Evolutionary conservation across 2,888 invertebrate species (phyloP).

Genomic region (Dilophus febrilis): DNA sequence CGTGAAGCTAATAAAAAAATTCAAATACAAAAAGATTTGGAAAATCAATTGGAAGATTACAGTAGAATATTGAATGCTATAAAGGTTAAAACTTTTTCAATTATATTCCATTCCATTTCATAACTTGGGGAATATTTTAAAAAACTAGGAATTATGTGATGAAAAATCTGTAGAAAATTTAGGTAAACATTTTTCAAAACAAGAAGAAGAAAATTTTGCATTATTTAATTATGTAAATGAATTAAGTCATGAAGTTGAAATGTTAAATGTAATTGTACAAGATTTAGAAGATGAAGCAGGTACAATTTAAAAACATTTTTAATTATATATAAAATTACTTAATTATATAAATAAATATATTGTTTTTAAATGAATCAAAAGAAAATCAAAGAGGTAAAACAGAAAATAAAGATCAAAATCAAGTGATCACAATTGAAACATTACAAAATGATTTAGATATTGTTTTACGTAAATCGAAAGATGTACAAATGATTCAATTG

Average conservation of each 20-base stretch:
- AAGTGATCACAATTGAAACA: slow-evolving; percentile 7
- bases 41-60: slow-evolving; percentile 54
- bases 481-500: slow-evolving; percentile 8
- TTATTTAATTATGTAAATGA: slow-evolving; percentile 83
- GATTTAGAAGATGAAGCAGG: slow-evolving; percentile 46
- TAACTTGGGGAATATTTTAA: background rate
- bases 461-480: background rate
- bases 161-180: slow-evolving; percentile 50
- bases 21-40: slow-evolving; percentile 46
- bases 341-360: background rate
- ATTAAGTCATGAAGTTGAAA: slow-evolving; percentile 66
- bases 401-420: slow-evolving; percentile 6
- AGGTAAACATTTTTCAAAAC: slow-evolving; percentile 56
- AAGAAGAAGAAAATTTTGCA: slow-evolving; percentile 83
- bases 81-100: slow-evolving; percentile 38
- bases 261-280: slow-evolving; percentile 48
- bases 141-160: slow-evolving; percentile 35
- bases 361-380: background rate
- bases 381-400: slow-evolving; percentile 6
- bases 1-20: slow-evolving; percentile 54
- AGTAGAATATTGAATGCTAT: slow-evolving; percentile 60
- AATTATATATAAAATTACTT: too few species aligned
- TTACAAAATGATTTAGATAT: slow-evolving; percentile 3
- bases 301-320: slow-evolving; percentile 16
- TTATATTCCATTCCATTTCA: background rate